These are phyloP conservation scores for Erethizon dorsatum DNA, from an alignment of 2,797 vertebrate genomes.

Conservation along the genomic window DNA sequence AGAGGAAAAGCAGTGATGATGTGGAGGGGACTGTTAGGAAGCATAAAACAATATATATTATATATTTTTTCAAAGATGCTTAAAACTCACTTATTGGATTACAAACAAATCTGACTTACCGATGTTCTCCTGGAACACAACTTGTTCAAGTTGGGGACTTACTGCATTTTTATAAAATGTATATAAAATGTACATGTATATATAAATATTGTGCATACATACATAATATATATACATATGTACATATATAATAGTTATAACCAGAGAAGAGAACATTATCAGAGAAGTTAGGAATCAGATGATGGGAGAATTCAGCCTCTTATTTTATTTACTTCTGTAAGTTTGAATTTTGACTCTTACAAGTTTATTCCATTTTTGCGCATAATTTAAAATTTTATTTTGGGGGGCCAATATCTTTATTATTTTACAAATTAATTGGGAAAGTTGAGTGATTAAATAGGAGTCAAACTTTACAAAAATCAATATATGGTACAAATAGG, in stretches of 20 bases:
- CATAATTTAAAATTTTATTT: not conserved
- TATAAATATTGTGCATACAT: not conserved
- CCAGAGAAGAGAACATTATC: not conserved
- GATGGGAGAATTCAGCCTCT: not conserved
- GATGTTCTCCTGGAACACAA: not conserved
- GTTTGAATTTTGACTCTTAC: not conserved
- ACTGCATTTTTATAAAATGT: not conserved
- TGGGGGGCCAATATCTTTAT: slow-evolving; percentile 2
- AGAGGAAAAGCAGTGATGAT: not conserved
- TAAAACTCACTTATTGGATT: not conserved
- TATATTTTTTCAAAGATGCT: not conserved
- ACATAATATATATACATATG: not conserved
- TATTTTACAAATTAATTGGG: slow-evolving; percentile 40
- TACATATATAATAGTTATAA: not conserved
- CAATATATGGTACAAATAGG: not conserved
- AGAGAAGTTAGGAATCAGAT: not conserved
- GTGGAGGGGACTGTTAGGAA: not conserved
- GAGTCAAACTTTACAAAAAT: not conserved
- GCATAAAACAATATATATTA: not conserved
- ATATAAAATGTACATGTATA: not conserved
- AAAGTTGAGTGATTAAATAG: not conserved
- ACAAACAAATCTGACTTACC: not conserved
- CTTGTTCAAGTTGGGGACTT: not conserved
- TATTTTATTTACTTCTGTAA: slow-evolving; percentile 38
- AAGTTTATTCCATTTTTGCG: not conserved